phyloP scores from a whole-genome alignment of 2,797 vertebrate species.

The Semaprochilodus insignis region DNA sequence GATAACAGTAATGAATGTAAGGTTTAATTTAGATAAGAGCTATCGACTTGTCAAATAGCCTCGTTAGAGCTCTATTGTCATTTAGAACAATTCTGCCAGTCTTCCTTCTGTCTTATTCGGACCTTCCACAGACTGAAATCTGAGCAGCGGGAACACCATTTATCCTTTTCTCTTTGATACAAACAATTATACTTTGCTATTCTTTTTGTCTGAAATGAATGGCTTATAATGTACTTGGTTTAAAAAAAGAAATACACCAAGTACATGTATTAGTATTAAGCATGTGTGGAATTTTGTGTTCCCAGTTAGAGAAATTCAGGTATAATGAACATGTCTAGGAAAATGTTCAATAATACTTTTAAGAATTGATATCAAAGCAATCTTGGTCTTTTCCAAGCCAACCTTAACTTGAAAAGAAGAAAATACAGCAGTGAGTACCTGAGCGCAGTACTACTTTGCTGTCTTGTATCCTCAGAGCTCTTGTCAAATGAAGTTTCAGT shows the following conservation, averaged over 20 bases:
- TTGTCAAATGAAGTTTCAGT: too few relatives aligned
- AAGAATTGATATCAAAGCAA: too few relatives aligned
- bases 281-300: too few relatives aligned
- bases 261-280: background rate
- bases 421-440: too few relatives aligned
- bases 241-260: background rate
- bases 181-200: slow-evolving; percentile 1
- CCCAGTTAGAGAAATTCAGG: background rate
- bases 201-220: slow-evolving; percentile 1
- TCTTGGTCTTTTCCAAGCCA: too few relatives aligned
- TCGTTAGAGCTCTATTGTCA: slow-evolving; percentile 62
- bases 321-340: background rate
- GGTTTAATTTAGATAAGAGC: slow-evolving; percentile 78
- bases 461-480: too few relatives aligned
- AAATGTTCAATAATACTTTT: too few relatives aligned
- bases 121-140: slow-evolving; percentile 5
- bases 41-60: slow-evolving; percentile 69
- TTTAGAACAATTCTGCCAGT: slow-evolving; percentile 57
- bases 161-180: background rate
- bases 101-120: slow-evolving; percentile 33
- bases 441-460: too few relatives aligned
- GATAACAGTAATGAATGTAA: slow-evolving; percentile 81
- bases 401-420: too few relatives aligned
- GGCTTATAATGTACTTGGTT: background rate
- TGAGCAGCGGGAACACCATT: slow-evolving; percentile 8